Evolutionary conservation across 1,140 invertebrate species (phyloP).

Genomic region (Ostrea denselamellosa): DNA sequence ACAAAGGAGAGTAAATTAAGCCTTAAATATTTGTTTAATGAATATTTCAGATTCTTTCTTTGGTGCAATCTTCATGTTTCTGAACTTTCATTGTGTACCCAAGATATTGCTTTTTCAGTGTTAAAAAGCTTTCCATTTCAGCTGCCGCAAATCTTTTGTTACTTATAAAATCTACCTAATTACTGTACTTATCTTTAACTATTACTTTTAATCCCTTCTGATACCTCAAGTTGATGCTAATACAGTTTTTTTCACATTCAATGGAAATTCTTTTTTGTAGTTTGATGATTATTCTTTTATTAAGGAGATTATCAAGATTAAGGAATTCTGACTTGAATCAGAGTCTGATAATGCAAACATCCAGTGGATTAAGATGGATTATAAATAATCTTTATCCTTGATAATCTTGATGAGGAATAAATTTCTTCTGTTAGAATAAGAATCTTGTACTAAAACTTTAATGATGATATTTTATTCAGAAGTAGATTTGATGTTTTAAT

Average conservation of each 20-base stretch:
- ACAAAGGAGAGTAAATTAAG: not conserved
- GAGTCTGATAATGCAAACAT: conserved; percentile 9
- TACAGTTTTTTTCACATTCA: conserved; percentile 24
- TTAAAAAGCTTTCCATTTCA: conserved; percentile 34
- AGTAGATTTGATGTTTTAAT: not conserved
- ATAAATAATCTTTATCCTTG: conserved; percentile 17
- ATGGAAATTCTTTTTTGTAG: conserved; percentile 6
- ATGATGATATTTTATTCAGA: not conserved
- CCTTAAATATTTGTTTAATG: conserved; percentile 19
- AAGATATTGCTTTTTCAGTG: conserved; percentile 39
- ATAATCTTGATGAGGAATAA: conserved; percentile 31
- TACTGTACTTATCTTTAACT: not conserved
- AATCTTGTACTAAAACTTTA: not conserved
- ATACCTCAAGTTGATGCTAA: conserved; percentile 12
- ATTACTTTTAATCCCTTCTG: conserved; percentile 1
- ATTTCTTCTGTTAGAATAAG: conserved; percentile 1
- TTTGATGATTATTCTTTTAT: conserved; percentile 34
- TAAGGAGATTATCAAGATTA: conserved; percentile 40
- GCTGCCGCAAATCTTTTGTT: conserved; percentile 21
- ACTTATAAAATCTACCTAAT: not conserved
- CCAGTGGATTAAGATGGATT: conserved; percentile 9
- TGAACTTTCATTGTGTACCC: conserved; percentile 27
- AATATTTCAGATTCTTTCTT: conserved; percentile 29
- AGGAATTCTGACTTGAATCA: conserved; percentile 15
- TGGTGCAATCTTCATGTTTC: conserved; percentile 5